These are phyloP conservation scores for Melanerpes aurifrons DNA, from an alignment of 2,113 vertebrate species.

Conservation along the genomic window DNA sequence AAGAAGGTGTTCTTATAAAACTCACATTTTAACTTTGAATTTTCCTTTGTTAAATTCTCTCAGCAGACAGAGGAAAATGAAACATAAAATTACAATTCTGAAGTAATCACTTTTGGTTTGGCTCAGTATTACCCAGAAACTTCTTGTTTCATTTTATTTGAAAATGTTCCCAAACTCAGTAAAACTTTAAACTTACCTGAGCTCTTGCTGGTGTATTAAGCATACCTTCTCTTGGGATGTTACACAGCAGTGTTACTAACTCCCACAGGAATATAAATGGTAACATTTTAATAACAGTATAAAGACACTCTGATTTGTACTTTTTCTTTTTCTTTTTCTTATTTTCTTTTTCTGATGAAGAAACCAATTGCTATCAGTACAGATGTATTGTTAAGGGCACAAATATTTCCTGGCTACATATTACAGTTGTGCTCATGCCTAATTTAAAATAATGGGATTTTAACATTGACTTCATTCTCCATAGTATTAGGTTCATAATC, in stretches of 20 bases:
- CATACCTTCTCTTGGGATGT: background rate
- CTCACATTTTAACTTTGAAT: slow-evolving; percentile 60
- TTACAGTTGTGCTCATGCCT: slow-evolving; percentile 42
- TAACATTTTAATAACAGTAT: background rate
- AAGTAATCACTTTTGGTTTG: slow-evolving; percentile 40
- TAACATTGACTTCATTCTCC: slow-evolving; percentile 30
- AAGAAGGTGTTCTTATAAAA: slow-evolving; percentile 58
- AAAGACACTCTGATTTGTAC: background rate
- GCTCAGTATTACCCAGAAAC: slow-evolving; percentile 42
- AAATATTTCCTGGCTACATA: slow-evolving; percentile 53
- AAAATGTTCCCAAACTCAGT: slow-evolving; percentile 49
- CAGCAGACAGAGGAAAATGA: background rate
- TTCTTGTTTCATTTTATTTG: slow-evolving; percentile 15
- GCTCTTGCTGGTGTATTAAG: slow-evolving; percentile 42
- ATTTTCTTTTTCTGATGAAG: background rate
- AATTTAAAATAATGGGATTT: slow-evolving; percentile 47
- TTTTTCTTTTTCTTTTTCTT: background rate
- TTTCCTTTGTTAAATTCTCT: slow-evolving; percentile 49
- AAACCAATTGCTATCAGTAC: background rate
- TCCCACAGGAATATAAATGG: background rate
- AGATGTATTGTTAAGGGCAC: background rate
- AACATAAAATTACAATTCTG: slow-evolving; percentile 51
- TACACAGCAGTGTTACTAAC: background rate
- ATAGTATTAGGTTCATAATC: slow-evolving; percentile 38
- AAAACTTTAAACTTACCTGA: slow-evolving; percentile 56